Percentiles rank a stretch among this genome's conserved stretches.
Evolutionary conservation across 2,888 invertebrate species (phyloP).

Genomic region (Drosophila fulvimacula): DNA sequence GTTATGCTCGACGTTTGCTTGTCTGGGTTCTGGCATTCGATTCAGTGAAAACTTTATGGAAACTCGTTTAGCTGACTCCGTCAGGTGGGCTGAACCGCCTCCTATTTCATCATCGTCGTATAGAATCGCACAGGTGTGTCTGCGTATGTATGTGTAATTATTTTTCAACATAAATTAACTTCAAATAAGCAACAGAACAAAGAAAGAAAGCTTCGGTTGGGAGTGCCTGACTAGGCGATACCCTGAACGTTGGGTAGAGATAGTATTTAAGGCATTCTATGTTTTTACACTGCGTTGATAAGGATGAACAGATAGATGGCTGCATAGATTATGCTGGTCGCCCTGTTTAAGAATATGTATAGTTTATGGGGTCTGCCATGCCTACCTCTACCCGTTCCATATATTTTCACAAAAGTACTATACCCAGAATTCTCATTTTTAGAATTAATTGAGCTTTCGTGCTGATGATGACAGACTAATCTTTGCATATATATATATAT

Average conservation of each 20-base stretch:
- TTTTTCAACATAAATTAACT: conserved; percentile 39
- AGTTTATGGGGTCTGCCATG: not conserved
- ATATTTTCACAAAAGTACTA: not conserved
- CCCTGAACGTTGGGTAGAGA: not conserved
- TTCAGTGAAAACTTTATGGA: conserved; percentile 57
- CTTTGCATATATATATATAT: not conserved
- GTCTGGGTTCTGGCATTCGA: conserved; percentile 61
- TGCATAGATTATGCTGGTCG: not conserved
- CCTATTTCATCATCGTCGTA: conserved; percentile 38
- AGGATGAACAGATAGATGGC: not conserved
- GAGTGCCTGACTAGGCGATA: not conserved
- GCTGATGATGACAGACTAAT: conserved; percentile 1
- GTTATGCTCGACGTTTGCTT: conserved; percentile 36
- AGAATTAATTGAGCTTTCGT: conserved; percentile 2
- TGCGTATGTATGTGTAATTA: conserved; percentile 6
- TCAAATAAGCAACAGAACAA: conserved; percentile 37
- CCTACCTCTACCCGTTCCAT: not conserved
- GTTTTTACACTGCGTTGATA: too few species aligned
- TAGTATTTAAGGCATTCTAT: too few species aligned
- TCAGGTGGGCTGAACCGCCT: conserved; percentile 17
- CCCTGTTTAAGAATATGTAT: not conserved
- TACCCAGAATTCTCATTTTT: not conserved
- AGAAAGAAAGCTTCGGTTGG: not conserved
- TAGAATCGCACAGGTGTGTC: conserved; percentile 8
- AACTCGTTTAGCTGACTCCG: conserved; percentile 55